Percentiles rank a stretch among this genome's conserved stretches.
phyloP scores from a whole-genome alignment of 2,797 vertebrate species.

The Sardinella longiceps region DNA sequence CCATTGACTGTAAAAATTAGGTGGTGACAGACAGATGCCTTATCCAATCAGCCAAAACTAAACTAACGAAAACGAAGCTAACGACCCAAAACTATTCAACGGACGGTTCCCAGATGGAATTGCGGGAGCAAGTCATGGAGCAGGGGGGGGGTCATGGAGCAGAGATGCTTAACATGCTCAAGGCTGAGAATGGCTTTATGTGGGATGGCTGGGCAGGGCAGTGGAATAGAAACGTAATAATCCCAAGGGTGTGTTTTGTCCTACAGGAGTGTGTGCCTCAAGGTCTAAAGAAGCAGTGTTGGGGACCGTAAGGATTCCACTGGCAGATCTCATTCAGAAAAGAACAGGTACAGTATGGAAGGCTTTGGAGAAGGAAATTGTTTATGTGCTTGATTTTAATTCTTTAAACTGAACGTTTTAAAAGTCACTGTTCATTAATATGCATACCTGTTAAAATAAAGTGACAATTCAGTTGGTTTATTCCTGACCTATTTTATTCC shows the following conservation, averaged over 20 bases:
- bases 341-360: constrained; percentile 72
- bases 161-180: background rate
- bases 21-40: too few species aligned
- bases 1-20: too few species aligned
- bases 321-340: constrained; percentile 73
- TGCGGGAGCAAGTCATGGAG: too few species aligned
- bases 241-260: background rate
- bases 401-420: background rate
- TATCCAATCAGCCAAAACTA: too few species aligned
- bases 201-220: background rate
- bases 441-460: too few species aligned
- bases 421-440: too few species aligned
- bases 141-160: too few species aligned
- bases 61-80: too few species aligned
- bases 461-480: too few species aligned
- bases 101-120: too few species aligned
- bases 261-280: constrained; percentile 45
- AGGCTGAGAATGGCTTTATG: background rate
- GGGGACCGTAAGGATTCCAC: constrained; percentile 71
- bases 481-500: too few species aligned
- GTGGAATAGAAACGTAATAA: background rate
- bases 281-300: constrained; percentile 66
- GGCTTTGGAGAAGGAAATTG: background rate
- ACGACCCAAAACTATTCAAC: too few species aligned
- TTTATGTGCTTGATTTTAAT: background rate